Evolutionary conservation across 2,113 vertebrate species (phyloP), one percentile per base, ranked within the genome.

Genomic region (Chiloscyllium plagiosum): DNA sequence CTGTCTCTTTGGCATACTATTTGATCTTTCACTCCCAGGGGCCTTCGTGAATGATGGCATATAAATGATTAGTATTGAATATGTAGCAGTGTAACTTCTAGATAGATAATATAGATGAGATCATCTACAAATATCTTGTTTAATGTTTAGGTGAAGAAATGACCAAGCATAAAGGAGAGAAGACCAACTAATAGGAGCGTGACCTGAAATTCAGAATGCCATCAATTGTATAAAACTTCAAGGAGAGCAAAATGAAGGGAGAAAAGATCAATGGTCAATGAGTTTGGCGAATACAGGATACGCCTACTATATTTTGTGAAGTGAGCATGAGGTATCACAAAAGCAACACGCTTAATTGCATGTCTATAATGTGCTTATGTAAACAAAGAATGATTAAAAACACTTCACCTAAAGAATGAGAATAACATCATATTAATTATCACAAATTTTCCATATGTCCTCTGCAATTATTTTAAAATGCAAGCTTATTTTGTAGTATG

Each of bases 81-180:
- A 94, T 50, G 87, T 80, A 66, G 68, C 33, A 94, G 47, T 78
- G 68, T 96, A 93, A 93, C 10, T 20, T 76, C 85, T 13, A 72
- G 13, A 78, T 15, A 29, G 7, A 52, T 86, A 70, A 33, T 52
- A 52, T 87, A 61, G 42, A 95, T 87, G 61, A 90, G 69, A 33
- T 72, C 37, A 72, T 65, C 96, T 96, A 87, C 47, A 52, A 42
- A 56, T 42, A 70, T 42, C 37, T 85, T 95, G 89, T 72, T 96
- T 66, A 76, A 86, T 96, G 19, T 86, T 3, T 29, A 94, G 85
- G 78, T 96, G 50, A 17, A 95, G 72, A 26, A 68, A 26, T 93
- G 86, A 96, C 69, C 68, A 95, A 69, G 69, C 68, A 95, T 95
- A 47, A 95, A 70, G 15, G 1, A 76, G 12, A 70, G 15, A 70